Evolutionary conservation across 2,113 vertebrate species (phyloP).

Genomic region (Leuciscus idus): DNA sequence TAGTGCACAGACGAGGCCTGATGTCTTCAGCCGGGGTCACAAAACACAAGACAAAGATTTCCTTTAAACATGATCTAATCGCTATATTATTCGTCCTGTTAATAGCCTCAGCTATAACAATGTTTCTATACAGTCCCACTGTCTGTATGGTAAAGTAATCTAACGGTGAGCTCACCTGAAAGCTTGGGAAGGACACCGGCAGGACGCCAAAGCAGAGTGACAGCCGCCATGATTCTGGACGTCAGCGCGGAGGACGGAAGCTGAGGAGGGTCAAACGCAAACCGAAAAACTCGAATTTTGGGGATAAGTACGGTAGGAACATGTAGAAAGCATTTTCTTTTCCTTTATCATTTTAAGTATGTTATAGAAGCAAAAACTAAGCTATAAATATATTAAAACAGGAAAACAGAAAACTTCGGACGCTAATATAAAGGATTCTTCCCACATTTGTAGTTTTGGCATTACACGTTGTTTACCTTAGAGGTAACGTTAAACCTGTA

Average conservation of each 20-base stretch:
- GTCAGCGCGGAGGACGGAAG: slow-evolving; percentile 59
- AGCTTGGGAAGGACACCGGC: slow-evolving; percentile 77
- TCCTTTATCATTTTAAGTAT: not conserved
- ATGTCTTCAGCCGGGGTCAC: slow-evolving; percentile 39
- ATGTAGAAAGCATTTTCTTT: not conserved
- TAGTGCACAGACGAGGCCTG: slow-evolving; percentile 8
- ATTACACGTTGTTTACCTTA: not conserved
- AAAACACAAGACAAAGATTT: slow-evolving; percentile 6
- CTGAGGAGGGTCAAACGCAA: slow-evolving; percentile 47
- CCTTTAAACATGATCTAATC: not conserved
- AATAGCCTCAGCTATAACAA: not conserved
- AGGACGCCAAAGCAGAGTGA: slow-evolving; percentile 72
- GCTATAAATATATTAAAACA: not conserved
- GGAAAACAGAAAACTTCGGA: not conserved
- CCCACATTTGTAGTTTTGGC: not conserved
- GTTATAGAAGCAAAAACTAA: not conserved
- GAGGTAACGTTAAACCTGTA: not conserved
- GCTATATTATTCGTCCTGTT: no score
- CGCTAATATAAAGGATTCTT: not conserved
- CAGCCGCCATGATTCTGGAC: slow-evolving; percentile 73
- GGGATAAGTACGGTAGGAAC: not conserved
- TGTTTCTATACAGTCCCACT: not conserved
- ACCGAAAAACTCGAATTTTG: not conserved
- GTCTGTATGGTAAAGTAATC: not conserved
- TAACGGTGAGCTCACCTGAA: slow-evolving; percentile 68